Base-by-base conservation (phyloP, 1,140 invertebrate genomes). In the Sinonovacula constricta region DNA sequence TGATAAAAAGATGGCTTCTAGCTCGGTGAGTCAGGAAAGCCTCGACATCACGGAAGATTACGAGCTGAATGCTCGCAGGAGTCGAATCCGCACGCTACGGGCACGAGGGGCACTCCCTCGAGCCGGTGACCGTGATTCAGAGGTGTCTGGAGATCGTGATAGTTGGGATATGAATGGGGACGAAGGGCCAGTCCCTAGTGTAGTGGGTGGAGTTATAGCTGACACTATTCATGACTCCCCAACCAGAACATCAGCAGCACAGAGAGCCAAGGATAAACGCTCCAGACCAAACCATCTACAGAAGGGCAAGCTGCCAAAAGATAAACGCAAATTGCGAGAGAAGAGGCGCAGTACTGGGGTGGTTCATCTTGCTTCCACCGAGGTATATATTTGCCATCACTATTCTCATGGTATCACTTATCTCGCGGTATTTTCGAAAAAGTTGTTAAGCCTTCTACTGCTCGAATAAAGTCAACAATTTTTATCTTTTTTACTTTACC, bases 311-410 rank as follows among this genome's bases (percentile, higher is more conserved):
- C 82, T 89, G 81, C 92, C 91, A 75, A 92, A 94, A 62, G 94
- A 94, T 84, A 91, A 93, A 69, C 90, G 93, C 83, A 94, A 94
- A 87, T 88, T 94, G 33, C 88, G 93, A 78, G 93, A 94, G 84
- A 94, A 94, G 81, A 86, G 93, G 72, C 90, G 93, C 72, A 94
- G 93, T 81, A 94, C 93, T 33, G 93, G 93, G 51, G 93, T 94
- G 22, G 93, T 94, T 24, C 93, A 94, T 86, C 90, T 94, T 36
- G 93, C 93, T 18, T 94, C 93, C 3, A 94, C 93, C 77, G 93
- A 94, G 92, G 93, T 93, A 83, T 66, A 78, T 39, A 45, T 45
- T 18, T n/a, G n/a, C n/a, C n/a, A n/a, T n/a, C n/a, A n/a, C n/a
- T n/a, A n/a, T n/a, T n/a, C n/a, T n/a, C n/a, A n/a, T n/a, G n/a